These are phyloP conservation scores for Didymodactylos carnosus DNA, from an alignment of 2,888 invertebrate species.

Conservation along the genomic window DNA sequence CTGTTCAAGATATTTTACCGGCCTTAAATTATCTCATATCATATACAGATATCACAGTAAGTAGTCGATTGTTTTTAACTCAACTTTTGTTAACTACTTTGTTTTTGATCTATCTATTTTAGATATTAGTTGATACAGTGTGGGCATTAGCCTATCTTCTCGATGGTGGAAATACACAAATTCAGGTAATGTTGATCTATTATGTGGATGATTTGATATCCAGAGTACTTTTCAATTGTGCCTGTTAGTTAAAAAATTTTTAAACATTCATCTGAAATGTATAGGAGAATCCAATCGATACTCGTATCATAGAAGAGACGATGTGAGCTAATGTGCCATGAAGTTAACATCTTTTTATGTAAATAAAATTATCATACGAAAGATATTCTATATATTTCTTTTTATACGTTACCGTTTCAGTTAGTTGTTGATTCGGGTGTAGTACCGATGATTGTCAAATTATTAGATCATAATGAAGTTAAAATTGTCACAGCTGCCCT, in stretches of 20 bases:
- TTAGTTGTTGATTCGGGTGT: slow-evolving; percentile 50
- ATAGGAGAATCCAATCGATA: no score
- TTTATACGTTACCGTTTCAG: slow-evolving; percentile 15
- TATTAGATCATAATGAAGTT: slow-evolving; percentile 80
- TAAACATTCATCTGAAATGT: no score
- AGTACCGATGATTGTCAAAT: slow-evolving; percentile 78
- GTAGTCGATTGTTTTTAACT: slow-evolving; percentile 28
- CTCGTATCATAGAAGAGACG: no score
- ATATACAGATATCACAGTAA: slow-evolving; percentile 81
- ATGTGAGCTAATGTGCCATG: no score
- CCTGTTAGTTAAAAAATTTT: no score
- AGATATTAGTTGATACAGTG: slow-evolving; percentile 86
- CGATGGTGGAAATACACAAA: slow-evolving; percentile 89
- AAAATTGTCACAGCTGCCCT: slow-evolving; percentile 49
- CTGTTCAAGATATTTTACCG: slow-evolving; percentile 73
- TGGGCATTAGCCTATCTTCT: slow-evolving; percentile 96
- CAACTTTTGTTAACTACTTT: not conserved
- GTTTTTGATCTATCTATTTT: not conserved
- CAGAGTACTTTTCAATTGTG: no score
- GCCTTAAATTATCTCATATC: slow-evolving; percentile 78
- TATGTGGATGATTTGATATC: no score
- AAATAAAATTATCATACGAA: no score
- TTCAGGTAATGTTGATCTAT: slow-evolving; percentile 44
- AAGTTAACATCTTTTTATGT: no score
- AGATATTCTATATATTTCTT: no score